Base-by-base conservation (phyloP, 30 jellyfish, hydroid and myxozoan genomes). In the Turritopsis rubra region DNA sequence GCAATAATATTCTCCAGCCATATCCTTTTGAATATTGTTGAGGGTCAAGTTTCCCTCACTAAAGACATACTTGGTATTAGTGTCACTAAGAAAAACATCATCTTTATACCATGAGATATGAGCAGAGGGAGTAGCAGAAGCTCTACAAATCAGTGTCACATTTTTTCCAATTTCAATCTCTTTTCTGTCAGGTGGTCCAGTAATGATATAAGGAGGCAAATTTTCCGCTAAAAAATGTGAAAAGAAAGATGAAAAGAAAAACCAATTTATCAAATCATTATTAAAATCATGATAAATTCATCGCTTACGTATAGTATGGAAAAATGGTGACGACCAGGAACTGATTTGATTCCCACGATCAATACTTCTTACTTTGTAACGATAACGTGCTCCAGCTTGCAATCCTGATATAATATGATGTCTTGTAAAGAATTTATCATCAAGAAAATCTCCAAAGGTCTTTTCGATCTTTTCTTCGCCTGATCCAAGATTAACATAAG, bases 271-370 rank as follows among this genome's bases (percentile, higher is more conserved):
- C 29, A 41, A 41, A 13, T 41, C 60, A 41, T 41, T 41, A n/a
- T n/a, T n/a, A n/a, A n/a, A n/a, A n/a, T n/a, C n/a, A n/a, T n/a
- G n/a, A n/a, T n/a, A n/a, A n/a, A n/a, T n/a, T n/a, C n/a, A n/a
- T 27, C 9, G 30, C 87, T 53, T 52, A 80, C 87, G 52, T 16
- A 80, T 53, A 52, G 82, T 80, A 65, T 53, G 60, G 20, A 21
- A n/a, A 26, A 80, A 17, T 22, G 53, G 52, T 21, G 78, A 26
- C 21, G 88, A 82, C 88, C 88, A 82, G 8, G 60, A 65, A 16
- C 88, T 71, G 18, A 52, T 28, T 65, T 82, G 88, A 25, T 25
- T 25, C 5, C 88, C 88, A 71, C 1, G 23, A 82, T 82, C 88
- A 82, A 72, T 29, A 54, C 74, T 24, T 71, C 88, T 82, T 0